phyloP scores from a whole-genome alignment of 2,888 invertebrate genomes.

The Drosophila falleni region DNA sequence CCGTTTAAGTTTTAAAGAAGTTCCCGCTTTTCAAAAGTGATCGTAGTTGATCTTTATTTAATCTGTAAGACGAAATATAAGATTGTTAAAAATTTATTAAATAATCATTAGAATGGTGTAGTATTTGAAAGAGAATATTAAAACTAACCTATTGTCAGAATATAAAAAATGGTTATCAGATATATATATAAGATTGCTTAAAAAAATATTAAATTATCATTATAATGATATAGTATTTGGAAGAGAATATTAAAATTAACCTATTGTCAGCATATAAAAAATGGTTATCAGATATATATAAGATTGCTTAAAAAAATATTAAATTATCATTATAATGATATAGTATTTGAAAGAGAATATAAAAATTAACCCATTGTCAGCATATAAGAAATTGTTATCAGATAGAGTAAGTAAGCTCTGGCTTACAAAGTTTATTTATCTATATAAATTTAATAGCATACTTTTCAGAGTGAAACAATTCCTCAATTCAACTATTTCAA shows the following conservation, averaged over 20 bases:
- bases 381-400: not conserved
- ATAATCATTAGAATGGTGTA: not conserved
- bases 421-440: no score
- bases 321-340: not conserved
- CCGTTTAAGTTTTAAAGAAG: constrained; percentile 18
- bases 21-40: constrained; percentile 9
- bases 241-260: not conserved
- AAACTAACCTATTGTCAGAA: no score
- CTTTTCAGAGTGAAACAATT: not conserved
- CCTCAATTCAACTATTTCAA: not conserved
- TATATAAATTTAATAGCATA: not conserved
- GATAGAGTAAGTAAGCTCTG: no score
- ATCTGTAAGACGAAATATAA: constrained; percentile 13
- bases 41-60: constrained; percentile 21
- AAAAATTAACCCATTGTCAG: no score
- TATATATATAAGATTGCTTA: not conserved
- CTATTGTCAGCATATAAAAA: no score
- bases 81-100: not conserved
- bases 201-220: not conserved
- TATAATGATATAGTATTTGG: not conserved
- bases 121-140: not conserved
- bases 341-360: not conserved
- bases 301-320: not conserved
- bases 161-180: not conserved
- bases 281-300: not conserved